Percentiles rank a stretch among this genome's conserved stretches.
These are phyloP conservation scores for Albula glossodonta DNA, from an alignment of 2,113 vertebrate genomes.

Conservation along the genomic window DNA sequence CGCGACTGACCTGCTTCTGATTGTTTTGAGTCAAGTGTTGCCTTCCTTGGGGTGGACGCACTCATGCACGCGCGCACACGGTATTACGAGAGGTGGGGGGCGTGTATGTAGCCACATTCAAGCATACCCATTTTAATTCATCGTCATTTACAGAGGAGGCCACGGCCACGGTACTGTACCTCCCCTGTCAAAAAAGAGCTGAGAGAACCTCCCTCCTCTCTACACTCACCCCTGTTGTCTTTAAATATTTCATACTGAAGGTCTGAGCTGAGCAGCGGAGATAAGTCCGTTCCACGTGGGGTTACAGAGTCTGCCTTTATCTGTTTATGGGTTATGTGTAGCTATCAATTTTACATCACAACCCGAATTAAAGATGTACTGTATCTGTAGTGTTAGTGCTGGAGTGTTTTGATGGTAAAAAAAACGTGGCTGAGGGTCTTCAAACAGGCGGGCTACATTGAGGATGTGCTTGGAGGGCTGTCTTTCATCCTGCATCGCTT, in stretches of 20 bases:
- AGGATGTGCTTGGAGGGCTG: neutral
- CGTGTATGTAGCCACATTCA: neutral
- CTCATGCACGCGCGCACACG: neutral
- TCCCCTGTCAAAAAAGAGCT: neutral
- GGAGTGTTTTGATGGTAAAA: neutral
- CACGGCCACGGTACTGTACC: neutral
- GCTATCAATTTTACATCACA: neutral
- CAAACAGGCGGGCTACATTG: neutral
- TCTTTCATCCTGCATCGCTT: neutral
- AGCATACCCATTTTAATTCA: neutral
- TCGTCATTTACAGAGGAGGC: neutral
- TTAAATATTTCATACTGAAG: neutral
- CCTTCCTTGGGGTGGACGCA: constrained; percentile 8
- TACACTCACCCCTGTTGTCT: neutral
- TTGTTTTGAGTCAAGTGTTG: constrained; percentile 34
- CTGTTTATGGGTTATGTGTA: neutral
- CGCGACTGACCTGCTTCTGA: constrained; percentile 58
- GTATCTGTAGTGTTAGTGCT: neutral
- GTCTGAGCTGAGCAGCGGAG: neutral
- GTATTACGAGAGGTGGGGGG: neutral
- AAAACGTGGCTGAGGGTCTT: neutral
- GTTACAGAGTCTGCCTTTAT: neutral
- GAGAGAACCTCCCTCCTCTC: neutral
- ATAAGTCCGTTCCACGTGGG: neutral
- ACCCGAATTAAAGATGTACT: neutral